Conservation (phyloP, 2,888 invertebrate species). For the Epicampocera succincta region DNA sequence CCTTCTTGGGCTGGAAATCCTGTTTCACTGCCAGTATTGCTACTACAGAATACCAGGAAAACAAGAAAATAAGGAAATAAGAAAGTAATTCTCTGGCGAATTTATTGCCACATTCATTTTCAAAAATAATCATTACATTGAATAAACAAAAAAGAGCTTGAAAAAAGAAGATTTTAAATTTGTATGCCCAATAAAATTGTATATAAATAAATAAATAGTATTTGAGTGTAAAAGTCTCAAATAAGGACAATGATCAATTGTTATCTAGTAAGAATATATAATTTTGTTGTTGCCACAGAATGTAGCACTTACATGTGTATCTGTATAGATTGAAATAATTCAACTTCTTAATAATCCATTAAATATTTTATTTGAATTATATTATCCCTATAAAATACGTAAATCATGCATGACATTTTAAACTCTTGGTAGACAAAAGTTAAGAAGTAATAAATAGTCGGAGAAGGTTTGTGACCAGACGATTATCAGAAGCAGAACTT, state of each 20-base stretch:
- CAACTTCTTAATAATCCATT: conserved; percentile 12
- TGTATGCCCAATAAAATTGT: too few relatives aligned
- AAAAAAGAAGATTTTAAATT: too few relatives aligned
- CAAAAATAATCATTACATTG: not conserved
- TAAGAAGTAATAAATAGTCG: not conserved
- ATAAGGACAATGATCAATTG: conserved; percentile 56
- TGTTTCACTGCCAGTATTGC: conserved; percentile 10
- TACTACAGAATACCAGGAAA: not conserved
- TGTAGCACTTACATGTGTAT: not conserved
- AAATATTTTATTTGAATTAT: conserved; percentile 3
- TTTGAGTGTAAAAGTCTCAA: not conserved
- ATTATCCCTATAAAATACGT: not conserved
- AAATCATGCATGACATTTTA: not conserved
- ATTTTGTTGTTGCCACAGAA: not conserved
- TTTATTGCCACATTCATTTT: not conserved
- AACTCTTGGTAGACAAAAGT: too few relatives aligned
- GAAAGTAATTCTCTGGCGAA: not conserved
- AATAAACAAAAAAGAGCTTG: too few relatives aligned
- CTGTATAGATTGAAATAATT: not conserved
- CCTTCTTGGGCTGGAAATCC: conserved; percentile 1
- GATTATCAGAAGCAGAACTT: too few relatives aligned
- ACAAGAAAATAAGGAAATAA: not conserved
- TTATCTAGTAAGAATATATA: conserved; percentile 51
- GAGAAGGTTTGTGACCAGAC: not conserved
- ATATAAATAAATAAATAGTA: too few relatives aligned